phyloP scores from a whole-genome alignment of 2,888 invertebrate species.

The Sinodicranocentrus sp. region DNA sequence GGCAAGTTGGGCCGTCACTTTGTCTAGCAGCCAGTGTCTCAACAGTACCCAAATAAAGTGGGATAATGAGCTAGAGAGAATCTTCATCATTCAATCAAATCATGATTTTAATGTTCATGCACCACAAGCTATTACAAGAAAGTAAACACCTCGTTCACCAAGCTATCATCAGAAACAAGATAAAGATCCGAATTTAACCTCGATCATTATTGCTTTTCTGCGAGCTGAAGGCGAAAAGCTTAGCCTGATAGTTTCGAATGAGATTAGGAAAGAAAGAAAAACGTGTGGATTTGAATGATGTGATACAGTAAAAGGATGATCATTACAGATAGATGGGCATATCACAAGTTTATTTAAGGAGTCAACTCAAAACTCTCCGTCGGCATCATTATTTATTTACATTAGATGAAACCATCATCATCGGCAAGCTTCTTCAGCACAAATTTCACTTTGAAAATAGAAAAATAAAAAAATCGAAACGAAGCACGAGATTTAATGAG shows the following conservation, averaged over 20 bases:
- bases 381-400: slow-evolving; percentile 15
- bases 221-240: slow-evolving; percentile 22
- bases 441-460: slow-evolving; percentile 28
- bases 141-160: slow-evolving; percentile 7
- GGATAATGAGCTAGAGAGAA: slow-evolving; percentile 18
- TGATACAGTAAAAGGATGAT: not conserved
- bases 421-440: not conserved
- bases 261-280: not conserved
- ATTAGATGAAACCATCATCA: not conserved
- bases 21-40: slow-evolving; percentile 23
- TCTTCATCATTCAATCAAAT: slow-evolving; percentile 14
- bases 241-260: not conserved
- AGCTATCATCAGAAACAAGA: not conserved
- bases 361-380: not conserved
- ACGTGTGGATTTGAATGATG: not conserved
- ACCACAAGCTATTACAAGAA: not conserved
- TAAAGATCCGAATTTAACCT: slow-evolving; percentile 37
- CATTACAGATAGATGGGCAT: not conserved
- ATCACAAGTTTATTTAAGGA: slow-evolving; percentile 7
- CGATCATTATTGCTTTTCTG: slow-evolving; percentile 22
- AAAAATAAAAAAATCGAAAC: slow-evolving; percentile 16
- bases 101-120: not conserved
- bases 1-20: not conserved
- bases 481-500: slow-evolving; percentile 2
- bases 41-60: slow-evolving; percentile 7